Percentiles rank a stretch among this genome's conserved stretches.
Conservation (phyloP, 2,888 invertebrate species). For the Erannis defoliaria region DNA sequence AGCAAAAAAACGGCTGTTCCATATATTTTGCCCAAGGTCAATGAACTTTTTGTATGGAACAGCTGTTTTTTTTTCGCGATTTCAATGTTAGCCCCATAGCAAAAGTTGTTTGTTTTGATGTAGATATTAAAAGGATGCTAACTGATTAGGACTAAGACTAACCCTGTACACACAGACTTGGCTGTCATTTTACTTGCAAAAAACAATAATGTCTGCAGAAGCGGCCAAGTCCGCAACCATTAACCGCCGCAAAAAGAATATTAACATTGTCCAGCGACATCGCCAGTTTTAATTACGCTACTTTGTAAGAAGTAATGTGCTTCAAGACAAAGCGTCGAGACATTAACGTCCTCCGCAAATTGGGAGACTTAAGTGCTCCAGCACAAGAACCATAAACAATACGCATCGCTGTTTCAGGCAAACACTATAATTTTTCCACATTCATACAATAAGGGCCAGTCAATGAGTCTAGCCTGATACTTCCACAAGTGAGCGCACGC, state of each 20-base stretch:
- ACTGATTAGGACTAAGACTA: too few species aligned
- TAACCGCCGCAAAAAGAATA: constrained; percentile 50
- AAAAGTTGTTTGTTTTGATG: too few species aligned
- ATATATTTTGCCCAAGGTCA: too few species aligned
- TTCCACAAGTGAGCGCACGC: constrained; percentile 79
- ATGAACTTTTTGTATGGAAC: too few species aligned
- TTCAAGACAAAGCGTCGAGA: constrained; percentile 72
- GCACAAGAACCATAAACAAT: constrained; percentile 78
- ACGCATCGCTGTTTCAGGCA: constrained; percentile 80
- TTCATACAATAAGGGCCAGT: constrained; percentile 87
- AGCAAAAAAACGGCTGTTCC: too few species aligned
- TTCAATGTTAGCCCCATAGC: too few species aligned
- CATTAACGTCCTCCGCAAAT: constrained; percentile 79
- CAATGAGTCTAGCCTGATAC: constrained; percentile 86
- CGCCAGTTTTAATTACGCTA: constrained; percentile 75
- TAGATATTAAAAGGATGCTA: too few species aligned
- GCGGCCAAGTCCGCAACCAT: constrained; percentile 29
- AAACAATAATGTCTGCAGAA: background rate
- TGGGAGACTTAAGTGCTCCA: constrained; percentile 80
- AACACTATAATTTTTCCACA: constrained; percentile 87
- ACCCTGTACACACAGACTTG: too few species aligned
- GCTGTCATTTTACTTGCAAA: background rate
- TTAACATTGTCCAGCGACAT: constrained; percentile 55
- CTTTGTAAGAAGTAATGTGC: constrained; percentile 77
- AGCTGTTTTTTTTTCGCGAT: too few species aligned